Evolutionary conservation across 2,888 invertebrate species (phyloP).

Genomic region (Agriopis aurantiaria): DNA sequence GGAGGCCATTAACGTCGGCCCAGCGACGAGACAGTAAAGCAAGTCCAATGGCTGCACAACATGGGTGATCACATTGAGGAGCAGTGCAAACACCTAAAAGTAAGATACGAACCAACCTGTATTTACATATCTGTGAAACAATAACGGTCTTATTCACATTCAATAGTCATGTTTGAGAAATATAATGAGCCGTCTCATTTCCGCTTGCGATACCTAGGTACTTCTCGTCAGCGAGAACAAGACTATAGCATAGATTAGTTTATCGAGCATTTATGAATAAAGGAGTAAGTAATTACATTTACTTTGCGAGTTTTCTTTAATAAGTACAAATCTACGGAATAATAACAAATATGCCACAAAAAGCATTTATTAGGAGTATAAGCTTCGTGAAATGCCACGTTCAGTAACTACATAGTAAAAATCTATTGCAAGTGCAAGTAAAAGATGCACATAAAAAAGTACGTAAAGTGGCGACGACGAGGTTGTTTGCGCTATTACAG

Average conservation of each 20-base stretch:
- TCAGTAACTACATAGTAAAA: conserved; percentile 69
- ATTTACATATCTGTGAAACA: conserved; percentile 13
- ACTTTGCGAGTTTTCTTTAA: not conserved
- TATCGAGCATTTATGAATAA: not conserved
- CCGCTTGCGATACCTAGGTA: not conserved
- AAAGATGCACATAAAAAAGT: conserved; percentile 71
- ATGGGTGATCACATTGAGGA: conserved; percentile 77
- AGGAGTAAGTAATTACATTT: not conserved
- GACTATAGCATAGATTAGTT: not conserved
- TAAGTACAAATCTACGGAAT: conserved; percentile 53
- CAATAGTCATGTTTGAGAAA: not conserved
- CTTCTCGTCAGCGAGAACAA: not conserved
- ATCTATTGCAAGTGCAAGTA: conserved; percentile 71
- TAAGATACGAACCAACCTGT: conserved; percentile 63
- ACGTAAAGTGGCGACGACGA: conserved; percentile 63
- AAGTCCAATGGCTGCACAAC: conserved; percentile 73
- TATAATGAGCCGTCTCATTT: not conserved
- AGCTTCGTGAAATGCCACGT: conserved; percentile 64
- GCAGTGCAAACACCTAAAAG: conserved; percentile 82
- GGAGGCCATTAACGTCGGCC: conserved; percentile 77
- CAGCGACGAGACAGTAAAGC: conserved; percentile 72
- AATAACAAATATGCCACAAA: conserved; percentile 58
- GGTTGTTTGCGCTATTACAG: conserved; percentile 48
- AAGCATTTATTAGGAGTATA: conserved; percentile 26
- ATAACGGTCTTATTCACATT: conserved; percentile 4